Evolutionary conservation across 2,797 vertebrate species (phyloP).

Genomic region (Taeniopygia guttata): DNA sequence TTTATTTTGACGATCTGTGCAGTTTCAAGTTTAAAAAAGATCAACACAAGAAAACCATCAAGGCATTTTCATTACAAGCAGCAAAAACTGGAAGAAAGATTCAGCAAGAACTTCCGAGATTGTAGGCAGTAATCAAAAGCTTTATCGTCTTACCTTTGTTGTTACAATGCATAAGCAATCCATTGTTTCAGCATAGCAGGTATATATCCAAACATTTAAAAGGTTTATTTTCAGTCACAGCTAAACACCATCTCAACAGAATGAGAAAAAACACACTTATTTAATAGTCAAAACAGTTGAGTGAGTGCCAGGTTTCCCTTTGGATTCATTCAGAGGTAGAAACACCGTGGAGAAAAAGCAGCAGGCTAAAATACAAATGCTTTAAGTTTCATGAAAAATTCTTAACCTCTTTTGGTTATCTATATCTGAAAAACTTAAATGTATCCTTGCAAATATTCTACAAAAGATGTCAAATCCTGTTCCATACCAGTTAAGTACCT

Average conservation of each 20-base stretch:
- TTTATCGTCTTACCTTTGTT: slow-evolving; percentile 85
- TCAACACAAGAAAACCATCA: background rate
- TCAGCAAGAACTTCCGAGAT: background rate
- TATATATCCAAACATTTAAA: slow-evolving; percentile 71
- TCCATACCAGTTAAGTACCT: slow-evolving; percentile 68
- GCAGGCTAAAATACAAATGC: slow-evolving; percentile 28
- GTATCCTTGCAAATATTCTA: slow-evolving; percentile 58
- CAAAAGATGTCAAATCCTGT: slow-evolving; percentile 61
- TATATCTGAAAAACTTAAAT: slow-evolving; percentile 60
- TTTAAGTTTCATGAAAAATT: slow-evolving; percentile 58
- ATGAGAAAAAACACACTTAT: slow-evolving; percentile 36
- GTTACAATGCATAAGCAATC: slow-evolving; percentile 93
- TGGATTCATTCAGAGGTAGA: slow-evolving; percentile 68
- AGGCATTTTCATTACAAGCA: background rate
- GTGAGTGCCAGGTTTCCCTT: slow-evolving; percentile 49
- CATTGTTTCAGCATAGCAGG: slow-evolving; percentile 79
- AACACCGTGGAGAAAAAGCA: slow-evolving; percentile 36
- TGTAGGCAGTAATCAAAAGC: slow-evolving; percentile 51
- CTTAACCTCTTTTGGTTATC: slow-evolving; percentile 52
- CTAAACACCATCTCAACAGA: slow-evolving; percentile 40
- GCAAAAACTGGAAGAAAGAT: slow-evolving; percentile 21
- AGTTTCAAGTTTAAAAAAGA: background rate
- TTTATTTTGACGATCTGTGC: background rate
- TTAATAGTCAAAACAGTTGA: slow-evolving; percentile 61
- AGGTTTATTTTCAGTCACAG: slow-evolving; percentile 63